Evolutionary conservation across 2,113 vertebrate genomes (phyloP).

Genomic region (Bos indicus): DNA sequence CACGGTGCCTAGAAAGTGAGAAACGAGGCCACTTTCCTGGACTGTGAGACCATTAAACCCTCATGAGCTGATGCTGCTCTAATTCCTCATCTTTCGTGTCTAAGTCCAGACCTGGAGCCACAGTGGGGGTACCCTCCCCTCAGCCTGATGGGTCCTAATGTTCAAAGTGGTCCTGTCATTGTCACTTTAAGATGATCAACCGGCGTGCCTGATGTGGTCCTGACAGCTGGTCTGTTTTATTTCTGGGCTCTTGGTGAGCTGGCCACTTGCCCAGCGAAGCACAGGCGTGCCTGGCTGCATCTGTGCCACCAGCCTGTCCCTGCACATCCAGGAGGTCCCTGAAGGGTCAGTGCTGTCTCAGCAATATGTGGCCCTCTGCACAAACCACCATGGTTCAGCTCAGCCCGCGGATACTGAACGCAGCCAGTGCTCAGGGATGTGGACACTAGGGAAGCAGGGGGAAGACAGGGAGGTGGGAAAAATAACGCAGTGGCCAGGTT

Average conservation of each 20-base stretch:
- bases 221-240: neutral
- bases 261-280: neutral
- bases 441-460: neutral
- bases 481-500: neutral
- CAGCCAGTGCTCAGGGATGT: neutral
- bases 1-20: neutral
- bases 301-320: neutral
- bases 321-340: neutral
- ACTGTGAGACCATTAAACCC: neutral
- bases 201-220: fast-evolving
- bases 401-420: fast-evolving
- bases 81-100: neutral
- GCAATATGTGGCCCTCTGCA: neutral
- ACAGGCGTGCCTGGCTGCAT: neutral
- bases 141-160: fast-evolving
- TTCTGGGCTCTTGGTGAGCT: neutral
- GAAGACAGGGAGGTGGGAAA: neutral
- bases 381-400: neutral
- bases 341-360: neutral
- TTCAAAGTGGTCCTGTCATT: neutral
- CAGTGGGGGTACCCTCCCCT: too few relatives aligned
- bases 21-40: neutral
- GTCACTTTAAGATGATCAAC: neutral
- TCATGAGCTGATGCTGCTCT: neutral
- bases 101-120: neutral